Conservation (phyloP, 2,113 vertebrate genomes). For the Archilochus colubris region DNA sequence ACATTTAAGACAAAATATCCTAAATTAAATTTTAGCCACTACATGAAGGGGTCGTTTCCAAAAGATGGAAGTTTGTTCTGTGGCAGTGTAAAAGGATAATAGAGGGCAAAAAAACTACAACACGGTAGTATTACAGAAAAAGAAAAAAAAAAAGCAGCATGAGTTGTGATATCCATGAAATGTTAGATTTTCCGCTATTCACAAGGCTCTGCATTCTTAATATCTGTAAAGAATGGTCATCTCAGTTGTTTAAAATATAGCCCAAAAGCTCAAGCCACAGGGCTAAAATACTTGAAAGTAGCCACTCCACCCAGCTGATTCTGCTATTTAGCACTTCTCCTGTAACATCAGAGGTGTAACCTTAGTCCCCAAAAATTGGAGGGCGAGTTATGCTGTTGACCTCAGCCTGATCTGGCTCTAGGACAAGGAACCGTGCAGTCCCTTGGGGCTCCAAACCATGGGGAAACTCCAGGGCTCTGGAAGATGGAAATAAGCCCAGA, state of each 20-base stretch:
- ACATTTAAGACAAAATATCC: slow-evolving; percentile 10
- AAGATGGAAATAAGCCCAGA: background rate
- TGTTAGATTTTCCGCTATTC: slow-evolving; percentile 67
- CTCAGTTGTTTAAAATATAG: slow-evolving; percentile 46
- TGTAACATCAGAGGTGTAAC: slow-evolving; percentile 27
- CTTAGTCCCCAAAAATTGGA: slow-evolving; percentile 36
- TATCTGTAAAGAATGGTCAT: slow-evolving; percentile 69
- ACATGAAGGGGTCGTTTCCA: slow-evolving; percentile 29
- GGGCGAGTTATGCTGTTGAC: background rate
- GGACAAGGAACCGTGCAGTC: background rate
- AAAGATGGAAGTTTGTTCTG: slow-evolving; percentile 45
- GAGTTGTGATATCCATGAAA: slow-evolving; percentile 69
- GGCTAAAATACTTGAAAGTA: slow-evolving; percentile 46
- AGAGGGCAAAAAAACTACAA: slow-evolving; percentile 44
- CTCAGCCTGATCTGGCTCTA: background rate
- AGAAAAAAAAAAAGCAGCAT: background rate
- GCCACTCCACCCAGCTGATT: slow-evolving; percentile 42
- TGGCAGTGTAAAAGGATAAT: slow-evolving; percentile 42
- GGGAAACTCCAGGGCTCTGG: background rate
- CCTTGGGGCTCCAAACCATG: background rate
- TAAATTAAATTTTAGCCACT: slow-evolving; percentile 49
- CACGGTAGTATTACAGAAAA: slow-evolving; percentile 21
- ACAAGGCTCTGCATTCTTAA: slow-evolving; percentile 61
- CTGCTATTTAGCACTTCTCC: slow-evolving; percentile 48
- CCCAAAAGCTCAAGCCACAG: background rate